These are phyloP conservation scores for Pedicia rivosa DNA, from an alignment of 2,888 invertebrate species.

Conservation along the genomic window DNA sequence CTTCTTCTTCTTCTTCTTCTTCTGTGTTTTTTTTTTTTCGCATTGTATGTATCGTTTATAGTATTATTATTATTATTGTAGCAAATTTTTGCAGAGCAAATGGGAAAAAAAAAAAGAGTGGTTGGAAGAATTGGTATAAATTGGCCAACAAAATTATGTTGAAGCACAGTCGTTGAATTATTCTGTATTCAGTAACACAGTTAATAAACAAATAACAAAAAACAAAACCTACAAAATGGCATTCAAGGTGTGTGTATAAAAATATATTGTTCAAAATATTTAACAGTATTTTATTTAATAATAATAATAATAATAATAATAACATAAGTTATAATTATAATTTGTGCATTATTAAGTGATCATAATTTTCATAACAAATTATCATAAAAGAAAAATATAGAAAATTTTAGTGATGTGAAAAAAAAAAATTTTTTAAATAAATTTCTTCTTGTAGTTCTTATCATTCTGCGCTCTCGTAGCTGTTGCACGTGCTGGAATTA, in stretches of 20 bases:
- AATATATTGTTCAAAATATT: neutral
- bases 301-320: neutral
- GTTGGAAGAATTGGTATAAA: conserved; percentile 9
- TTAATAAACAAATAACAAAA: conserved; percentile 7
- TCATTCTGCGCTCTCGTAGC: conserved; percentile 17
- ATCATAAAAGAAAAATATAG: neutral
- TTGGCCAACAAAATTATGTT: conserved; percentile 3
- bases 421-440: neutral
- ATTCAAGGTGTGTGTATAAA: conserved; percentile 14
- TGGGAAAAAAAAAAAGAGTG: too few relatives aligned
- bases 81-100: too few relatives aligned
- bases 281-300: neutral
- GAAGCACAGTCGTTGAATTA: conserved; percentile 11
- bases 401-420: neutral
- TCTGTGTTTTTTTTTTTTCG: too few relatives aligned
- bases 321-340: too few relatives aligned
- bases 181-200: too few relatives aligned
- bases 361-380: too few relatives aligned
- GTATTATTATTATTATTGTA: too few relatives aligned
- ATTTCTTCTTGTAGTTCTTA: conserved; percentile 15
- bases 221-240: conserved; percentile 12
- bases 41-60: too few relatives aligned
- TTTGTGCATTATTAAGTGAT: too few relatives aligned
- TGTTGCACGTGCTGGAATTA: conserved; percentile 15
- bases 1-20: too few relatives aligned